Evolutionary conservation across 2,113 vertebrate genomes (phyloP), one percentile per base, ranked within the genome.

Genomic region (Toxotes chatareus): DNA sequence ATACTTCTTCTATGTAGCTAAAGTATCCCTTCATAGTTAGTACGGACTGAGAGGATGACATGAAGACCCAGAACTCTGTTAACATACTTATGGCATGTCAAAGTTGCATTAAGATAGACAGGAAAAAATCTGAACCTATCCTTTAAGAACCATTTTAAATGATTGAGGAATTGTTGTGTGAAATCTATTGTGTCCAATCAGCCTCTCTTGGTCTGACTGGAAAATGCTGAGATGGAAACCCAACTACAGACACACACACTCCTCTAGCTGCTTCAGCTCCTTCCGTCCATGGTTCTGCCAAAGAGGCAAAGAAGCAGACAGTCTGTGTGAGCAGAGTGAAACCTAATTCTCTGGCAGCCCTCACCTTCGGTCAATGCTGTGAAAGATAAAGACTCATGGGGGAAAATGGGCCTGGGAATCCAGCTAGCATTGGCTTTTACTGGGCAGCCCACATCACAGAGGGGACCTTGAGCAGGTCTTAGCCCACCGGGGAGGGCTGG

Each of bases 391-490:
- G 80, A 86, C 87, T 82, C 82, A 76, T 27, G 84, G 68, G 84
- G 88, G 81, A 89, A 83, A 73, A 82, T 65, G 76, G 82, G 81
- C 80, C 79, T 85, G 74, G 86, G 89, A 93, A 88, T 91, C 75
- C 81, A 76, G 74, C 81, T 72, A 81, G 49, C 17, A 19, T 80
- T 72, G 73, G 88, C 85, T 87, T 89, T 91, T 77, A 84, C 70
- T 74, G 83, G 57, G 70, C 64, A 83, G 85, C 84, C 83, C 87
- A 90, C 91, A 94, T 93, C 93, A 90, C 85, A 93, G 89, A 88
- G 60, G 78, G 61, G 73, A 91, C 84, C 91, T 89, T 88, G 88
- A 89, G 83, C 88, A 91, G 89, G 93, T 91, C 80, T 86, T 55
- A 88, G 83, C 92, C 88, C 87, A 84, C 88, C 84, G 51, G 70